These are phyloP conservation scores for Drosophila baimaii DNA, from an alignment of 1,140 invertebrate species.

Conservation along the genomic window DNA sequence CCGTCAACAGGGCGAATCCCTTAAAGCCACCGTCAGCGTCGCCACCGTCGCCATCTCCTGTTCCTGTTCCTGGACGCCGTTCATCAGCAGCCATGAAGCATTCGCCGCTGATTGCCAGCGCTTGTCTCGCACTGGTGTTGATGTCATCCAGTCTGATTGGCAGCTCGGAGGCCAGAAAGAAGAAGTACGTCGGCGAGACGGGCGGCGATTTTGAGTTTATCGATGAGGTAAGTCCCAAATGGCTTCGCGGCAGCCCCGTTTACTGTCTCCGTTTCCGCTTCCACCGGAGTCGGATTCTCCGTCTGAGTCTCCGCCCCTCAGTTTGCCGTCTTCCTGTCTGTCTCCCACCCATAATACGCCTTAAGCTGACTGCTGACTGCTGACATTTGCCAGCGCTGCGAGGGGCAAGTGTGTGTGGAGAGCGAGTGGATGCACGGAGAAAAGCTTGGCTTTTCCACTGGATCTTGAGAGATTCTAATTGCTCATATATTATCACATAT, in stretches of 20 bases:
- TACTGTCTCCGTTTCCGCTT: constrained; percentile 30
- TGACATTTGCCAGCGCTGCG: constrained; percentile 46
- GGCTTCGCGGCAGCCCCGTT: constrained; percentile 44
- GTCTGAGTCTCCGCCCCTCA: constrained; percentile 34
- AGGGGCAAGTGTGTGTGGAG: constrained; percentile 16
- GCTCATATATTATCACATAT: too few species aligned
- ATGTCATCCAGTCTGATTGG: constrained; percentile 79
- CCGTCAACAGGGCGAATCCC: constrained; percentile 42
- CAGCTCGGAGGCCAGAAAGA: constrained; percentile 79
- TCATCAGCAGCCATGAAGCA: constrained; percentile 69
- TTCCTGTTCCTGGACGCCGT: constrained; percentile 38
- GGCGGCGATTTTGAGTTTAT: constrained; percentile 84
- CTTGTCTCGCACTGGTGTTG: constrained; percentile 80
- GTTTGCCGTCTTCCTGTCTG: constrained; percentile 53
- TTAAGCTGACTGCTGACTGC: constrained; percentile 66
- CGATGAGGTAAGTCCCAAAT: constrained; percentile 84
- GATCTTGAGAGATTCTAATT: background rate
- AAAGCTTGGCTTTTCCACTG: background rate
- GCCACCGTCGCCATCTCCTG: constrained; percentile 10
- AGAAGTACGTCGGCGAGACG: constrained; percentile 83
- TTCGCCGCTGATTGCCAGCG: constrained; percentile 77
- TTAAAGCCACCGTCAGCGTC: constrained; percentile 33
- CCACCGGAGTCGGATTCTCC: constrained; percentile 15
- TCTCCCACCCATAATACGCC: constrained; percentile 64
- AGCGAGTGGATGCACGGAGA: background rate